phyloP scores from a whole-genome alignment of 2,797 vertebrate species.

The Pygocentrus nattereri region DNA sequence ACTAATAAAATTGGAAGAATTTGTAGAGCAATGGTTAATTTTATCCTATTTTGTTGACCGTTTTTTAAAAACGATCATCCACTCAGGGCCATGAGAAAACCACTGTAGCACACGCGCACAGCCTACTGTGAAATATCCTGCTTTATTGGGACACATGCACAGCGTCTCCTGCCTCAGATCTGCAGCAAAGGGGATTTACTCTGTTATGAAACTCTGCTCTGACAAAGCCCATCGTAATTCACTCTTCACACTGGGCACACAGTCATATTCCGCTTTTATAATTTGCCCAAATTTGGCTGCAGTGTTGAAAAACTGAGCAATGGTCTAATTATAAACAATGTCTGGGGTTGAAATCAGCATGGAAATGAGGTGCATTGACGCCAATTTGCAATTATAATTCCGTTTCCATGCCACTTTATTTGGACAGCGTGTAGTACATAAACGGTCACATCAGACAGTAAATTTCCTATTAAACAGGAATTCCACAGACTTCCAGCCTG shows the following conservation, averaged over 20 bases:
- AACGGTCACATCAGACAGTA: background rate
- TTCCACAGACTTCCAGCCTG: too few species aligned
- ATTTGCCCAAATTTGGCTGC: background rate
- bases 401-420: background rate
- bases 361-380: background rate
- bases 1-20: too few species aligned
- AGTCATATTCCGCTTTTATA: background rate
- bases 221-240: constrained; percentile 16
- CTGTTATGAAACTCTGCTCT: constrained; percentile 17
- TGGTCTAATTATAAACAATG: constrained; percentile 1
- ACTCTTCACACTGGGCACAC: constrained; percentile 1
- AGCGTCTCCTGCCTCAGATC: constrained; percentile 3
- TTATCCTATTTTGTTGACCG: too few species aligned
- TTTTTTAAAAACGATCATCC: too few species aligned
- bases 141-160: background rate
- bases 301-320: background rate
- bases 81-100: background rate
- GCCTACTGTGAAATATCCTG: background rate
- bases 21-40: too few species aligned
- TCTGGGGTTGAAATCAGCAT: background rate
- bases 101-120: background rate
- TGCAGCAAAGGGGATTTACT: constrained; percentile 22
- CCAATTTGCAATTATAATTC: constrained; percentile 14
- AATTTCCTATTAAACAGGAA: too few species aligned
- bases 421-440: background rate